These are phyloP conservation scores for Gulo gulo DNA, from an alignment of 2,113 vertebrate species.

Conservation along the genomic window DNA sequence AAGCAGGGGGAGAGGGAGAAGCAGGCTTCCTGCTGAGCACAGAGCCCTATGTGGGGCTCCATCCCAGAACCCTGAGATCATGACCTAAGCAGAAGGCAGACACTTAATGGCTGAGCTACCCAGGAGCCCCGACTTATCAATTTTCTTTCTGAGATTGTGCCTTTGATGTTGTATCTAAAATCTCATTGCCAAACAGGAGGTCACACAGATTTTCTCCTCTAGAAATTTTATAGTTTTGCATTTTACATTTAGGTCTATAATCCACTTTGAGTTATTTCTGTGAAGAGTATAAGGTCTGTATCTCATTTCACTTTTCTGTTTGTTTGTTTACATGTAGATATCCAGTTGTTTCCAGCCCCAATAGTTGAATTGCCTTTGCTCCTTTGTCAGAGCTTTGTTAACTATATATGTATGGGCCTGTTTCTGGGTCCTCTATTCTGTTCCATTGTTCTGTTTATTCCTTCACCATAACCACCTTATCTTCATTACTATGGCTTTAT, in stretches of 20 bases:
- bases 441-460: neutral
- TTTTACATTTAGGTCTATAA: neutral
- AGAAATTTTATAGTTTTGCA: neutral
- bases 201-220: neutral
- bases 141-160: neutral
- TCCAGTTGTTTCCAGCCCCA: neutral
- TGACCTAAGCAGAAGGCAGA: no score
- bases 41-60: no score
- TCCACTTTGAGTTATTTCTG: neutral
- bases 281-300: neutral
- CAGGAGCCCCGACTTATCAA: neutral
- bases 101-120: no score
- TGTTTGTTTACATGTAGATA: neutral
- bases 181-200: neutral
- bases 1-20: no score
- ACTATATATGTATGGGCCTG: no score
- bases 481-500: neutral
- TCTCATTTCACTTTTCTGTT: neutral
- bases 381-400: neutral
- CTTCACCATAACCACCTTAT: neutral
- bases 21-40: no score
- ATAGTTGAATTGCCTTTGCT: neutral
- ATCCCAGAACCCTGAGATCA: no score
- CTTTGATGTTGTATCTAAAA: neutral
- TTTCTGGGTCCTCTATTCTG: neutral